These are phyloP conservation scores for Chelidonichthys spinosus DNA, from an alignment of 2,797 vertebrate genomes.

Conservation along the genomic window DNA sequence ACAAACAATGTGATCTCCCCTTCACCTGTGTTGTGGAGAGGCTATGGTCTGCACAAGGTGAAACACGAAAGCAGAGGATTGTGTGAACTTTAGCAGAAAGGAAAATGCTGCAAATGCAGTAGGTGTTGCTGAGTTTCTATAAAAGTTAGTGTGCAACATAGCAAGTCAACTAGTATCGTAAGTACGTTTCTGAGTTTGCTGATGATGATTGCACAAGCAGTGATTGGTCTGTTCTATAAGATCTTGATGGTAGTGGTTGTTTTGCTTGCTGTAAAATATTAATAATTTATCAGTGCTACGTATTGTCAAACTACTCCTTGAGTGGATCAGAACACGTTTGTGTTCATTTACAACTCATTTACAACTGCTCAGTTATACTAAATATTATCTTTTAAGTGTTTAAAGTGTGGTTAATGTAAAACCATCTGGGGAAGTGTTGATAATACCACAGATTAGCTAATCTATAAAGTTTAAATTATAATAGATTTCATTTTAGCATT, in stretches of 20 bases:
- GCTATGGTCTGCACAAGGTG: background rate
- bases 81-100: background rate
- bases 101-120: no score
- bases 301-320: background rate
- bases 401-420: background rate
- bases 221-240: background rate
- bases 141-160: background rate
- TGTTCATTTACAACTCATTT: background rate
- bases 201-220: background rate
- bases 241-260: background rate
- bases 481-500: background rate
- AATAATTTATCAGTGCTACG: background rate
- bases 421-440: background rate
- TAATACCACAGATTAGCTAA: background rate
- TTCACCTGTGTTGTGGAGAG: background rate
- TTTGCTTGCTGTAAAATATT: background rate
- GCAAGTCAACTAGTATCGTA: background rate
- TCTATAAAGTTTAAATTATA: background rate
- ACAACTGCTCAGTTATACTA: background rate
- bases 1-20: background rate
- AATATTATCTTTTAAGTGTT: background rate
- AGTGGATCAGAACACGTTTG: background rate
- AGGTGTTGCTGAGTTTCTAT: background rate
- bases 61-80: background rate
- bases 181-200: background rate